Conservation (phyloP, 1,140 invertebrate species). For the Rhynchophorus ferrugineus region DNA sequence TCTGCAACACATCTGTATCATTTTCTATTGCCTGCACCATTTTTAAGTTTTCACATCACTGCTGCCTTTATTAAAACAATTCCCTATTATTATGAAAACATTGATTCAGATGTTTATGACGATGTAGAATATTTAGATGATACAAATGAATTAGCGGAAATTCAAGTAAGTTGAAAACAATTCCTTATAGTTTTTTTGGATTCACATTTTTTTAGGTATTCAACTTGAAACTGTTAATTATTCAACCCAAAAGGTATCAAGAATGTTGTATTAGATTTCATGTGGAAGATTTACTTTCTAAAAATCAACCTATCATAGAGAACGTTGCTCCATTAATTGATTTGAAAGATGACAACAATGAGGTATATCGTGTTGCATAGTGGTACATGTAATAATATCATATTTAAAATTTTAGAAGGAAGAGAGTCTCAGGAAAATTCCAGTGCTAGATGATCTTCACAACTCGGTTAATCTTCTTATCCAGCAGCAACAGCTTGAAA, state of each 20-base stretch:
- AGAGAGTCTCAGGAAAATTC: slow-evolving; percentile 26
- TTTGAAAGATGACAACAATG: slow-evolving; percentile 15
- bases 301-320: slow-evolving; percentile 19
- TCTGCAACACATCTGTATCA: slow-evolving; percentile 66
- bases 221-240: slow-evolving; percentile 65
- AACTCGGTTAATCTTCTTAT: slow-evolving; percentile 36
- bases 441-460: slow-evolving; percentile 36
- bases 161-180: too few species aligned
- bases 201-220: slow-evolving; percentile 9
- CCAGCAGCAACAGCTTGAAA: slow-evolving; percentile 30
- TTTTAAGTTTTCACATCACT: slow-evolving; percentile 78
- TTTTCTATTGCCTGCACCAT: slow-evolving; percentile 73
- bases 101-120: slow-evolving; percentile 37
- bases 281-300: slow-evolving; percentile 41
- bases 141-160: slow-evolving; percentile 30
- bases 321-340: slow-evolving; percentile 15
- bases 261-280: slow-evolving; percentile 75
- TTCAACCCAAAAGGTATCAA: slow-evolving; percentile 83
- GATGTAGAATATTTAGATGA: slow-evolving; percentile 28
- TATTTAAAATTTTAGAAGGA: slow-evolving; percentile 6
- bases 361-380: too few species aligned
- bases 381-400: too few species aligned
- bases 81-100: slow-evolving; percentile 30
- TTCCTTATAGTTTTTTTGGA: slow-evolving; percentile 39
- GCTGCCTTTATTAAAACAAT: slow-evolving; percentile 56